These are phyloP conservation scores for Atrina japonica DNA, from an alignment of 2,888 invertebrate species.

Conservation along the genomic window DNA sequence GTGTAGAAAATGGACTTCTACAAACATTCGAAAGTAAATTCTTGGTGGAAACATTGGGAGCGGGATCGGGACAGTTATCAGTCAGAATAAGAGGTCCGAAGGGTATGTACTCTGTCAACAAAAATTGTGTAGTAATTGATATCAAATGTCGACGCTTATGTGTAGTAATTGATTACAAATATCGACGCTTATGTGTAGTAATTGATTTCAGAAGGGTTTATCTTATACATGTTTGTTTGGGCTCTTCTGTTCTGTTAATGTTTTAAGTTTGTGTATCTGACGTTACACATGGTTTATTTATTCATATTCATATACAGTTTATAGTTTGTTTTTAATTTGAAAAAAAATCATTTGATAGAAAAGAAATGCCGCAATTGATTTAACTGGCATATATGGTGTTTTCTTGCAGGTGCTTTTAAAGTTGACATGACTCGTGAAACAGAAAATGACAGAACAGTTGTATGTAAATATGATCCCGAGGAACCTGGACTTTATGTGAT, in stretches of 20 bases:
- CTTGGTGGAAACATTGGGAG: conserved; percentile 99
- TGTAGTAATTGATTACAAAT: no score
- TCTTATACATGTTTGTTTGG: not conserved
- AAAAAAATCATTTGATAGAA: no score
- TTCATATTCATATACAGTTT: no score
- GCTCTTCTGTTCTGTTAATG: no score
- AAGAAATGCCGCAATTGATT: no score
- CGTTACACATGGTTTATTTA: no score
- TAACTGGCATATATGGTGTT: no score
- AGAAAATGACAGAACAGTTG: conserved; percentile 97
- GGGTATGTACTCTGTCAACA: conserved; percentile 81
- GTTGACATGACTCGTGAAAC: conserved; percentile 99
- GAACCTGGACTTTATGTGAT: conserved; percentile 99
- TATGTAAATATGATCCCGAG: conserved; percentile 98
- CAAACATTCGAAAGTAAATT: conserved; percentile 98
- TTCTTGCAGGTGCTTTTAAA: conserved; percentile 95
- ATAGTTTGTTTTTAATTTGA: no score
- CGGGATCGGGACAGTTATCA: conserved; percentile 98
- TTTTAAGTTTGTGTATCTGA: no score
- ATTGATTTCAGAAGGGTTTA: not conserved
- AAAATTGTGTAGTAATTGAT: not conserved
- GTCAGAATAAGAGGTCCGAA: conserved; percentile 98
- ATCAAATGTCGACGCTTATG: no score
- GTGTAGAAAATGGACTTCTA: conserved; percentile 97
- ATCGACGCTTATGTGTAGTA: no score